Conservation (phyloP, 2,888 invertebrate genomes). For the Scrobipalpa atriplicella region DNA sequence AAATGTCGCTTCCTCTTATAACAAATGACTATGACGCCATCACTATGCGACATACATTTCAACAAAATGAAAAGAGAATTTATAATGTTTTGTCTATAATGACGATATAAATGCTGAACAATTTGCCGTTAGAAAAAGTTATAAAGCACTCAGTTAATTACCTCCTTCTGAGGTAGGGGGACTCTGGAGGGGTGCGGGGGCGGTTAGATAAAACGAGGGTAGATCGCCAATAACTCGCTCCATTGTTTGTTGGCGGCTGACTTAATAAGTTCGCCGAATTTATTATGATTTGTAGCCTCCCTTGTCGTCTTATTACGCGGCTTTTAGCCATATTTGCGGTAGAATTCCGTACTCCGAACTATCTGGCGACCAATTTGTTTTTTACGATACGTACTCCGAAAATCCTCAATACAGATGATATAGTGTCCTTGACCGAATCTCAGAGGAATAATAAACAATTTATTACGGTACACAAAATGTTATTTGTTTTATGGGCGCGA, state of each 20-base stretch:
- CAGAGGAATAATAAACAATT: constrained; percentile 25
- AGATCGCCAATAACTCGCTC: constrained; percentile 79
- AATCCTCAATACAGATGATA: constrained; percentile 17
- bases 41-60: constrained; percentile 23
- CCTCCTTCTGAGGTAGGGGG: constrained; percentile 36
- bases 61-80: constrained; percentile 9
- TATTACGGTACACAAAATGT: constrained; percentile 28
- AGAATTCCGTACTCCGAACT: constrained; percentile 49
- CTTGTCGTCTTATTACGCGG: constrained; percentile 73
- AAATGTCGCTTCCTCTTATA: constrained; percentile 24
- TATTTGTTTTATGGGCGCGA: constrained; percentile 31
- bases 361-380: constrained; percentile 53
- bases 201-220: constrained; percentile 73
- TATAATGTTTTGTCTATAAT: not conserved
- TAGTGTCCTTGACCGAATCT: constrained; percentile 32
- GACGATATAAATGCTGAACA: too few relatives aligned
- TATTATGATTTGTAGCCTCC: constrained; percentile 79
- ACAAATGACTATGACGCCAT: constrained; percentile 23
- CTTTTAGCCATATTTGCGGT: constrained; percentile 61
- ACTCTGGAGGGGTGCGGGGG: constrained; percentile 46
- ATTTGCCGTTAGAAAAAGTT: not conserved
- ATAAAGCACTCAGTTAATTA: not conserved
- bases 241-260: constrained; percentile 80
- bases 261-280: constrained; percentile 80
- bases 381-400: constrained; percentile 47